Evolutionary conservation across 2,888 invertebrate species (phyloP), one percentile per base, ranked within the genome.

Genomic region (Odontothrips loti): DNA sequence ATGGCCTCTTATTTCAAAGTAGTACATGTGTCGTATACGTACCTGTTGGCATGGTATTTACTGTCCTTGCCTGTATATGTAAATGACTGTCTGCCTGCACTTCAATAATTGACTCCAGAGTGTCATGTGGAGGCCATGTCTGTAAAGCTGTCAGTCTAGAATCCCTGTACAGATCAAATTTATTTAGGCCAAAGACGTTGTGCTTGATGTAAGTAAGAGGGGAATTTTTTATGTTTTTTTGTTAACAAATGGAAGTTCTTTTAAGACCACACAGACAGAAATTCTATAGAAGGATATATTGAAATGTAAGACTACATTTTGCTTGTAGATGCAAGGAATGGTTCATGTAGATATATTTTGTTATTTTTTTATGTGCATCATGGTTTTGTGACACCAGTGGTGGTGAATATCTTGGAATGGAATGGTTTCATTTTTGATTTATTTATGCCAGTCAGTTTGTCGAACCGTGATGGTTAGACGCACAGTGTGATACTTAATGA

Each of bases 171-270:
- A 75, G 68, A 75, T 75, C 68, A 75, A 75, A 75, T 75, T 75
- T 75, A 75, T 75, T 75, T 75, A 75, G 68, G 68, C 68, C 68
- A 75, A 75, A 75, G 68, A 75, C 68, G 68, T 75, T 75, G 68
- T 75, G 68, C 68, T 75, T 75, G 68, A 75, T 75, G 68, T 23
- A 27, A 75, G 68, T 27, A 27, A 75, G 68, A 58, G 17, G 58
- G 58, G 27, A 27, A 75, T 23, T 75, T 75, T 75, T 75, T 75
- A 27, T 75, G 23, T 75, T n/a, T 75, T 75, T 75, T 75, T 75
- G 68, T 75, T 27, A 75, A 75, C 68, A 27, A 75, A 27, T 75
- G 68, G 27, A 75, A 75, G 68, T 75, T 3, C n/a, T 75, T 75
- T 75, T 75, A 75, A 75, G 68, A 75, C 68, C 68, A 27, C 12